Evolutionary conservation across 1,140 invertebrate species (phyloP), one percentile per base, ranked within the genome.

Genomic region (Anagrus nilaparvatae): DNA sequence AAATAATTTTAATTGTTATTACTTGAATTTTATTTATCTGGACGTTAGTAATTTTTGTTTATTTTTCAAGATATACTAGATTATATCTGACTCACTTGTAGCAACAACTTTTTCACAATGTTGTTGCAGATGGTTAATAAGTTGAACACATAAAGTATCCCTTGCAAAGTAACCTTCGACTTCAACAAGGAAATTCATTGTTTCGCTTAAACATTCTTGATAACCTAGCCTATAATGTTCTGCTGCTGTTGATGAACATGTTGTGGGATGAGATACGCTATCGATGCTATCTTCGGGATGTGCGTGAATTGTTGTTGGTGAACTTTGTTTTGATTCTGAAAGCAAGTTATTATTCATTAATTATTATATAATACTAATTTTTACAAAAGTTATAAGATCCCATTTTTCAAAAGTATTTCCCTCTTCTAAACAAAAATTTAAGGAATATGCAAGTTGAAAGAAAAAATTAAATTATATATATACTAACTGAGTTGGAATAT

Each of bases 151-250:
- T 6, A 93, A 65, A 1, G 81, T 75, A 54, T 94, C 88, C 2
- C 77, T 75, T 0, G 84, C 77, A 36, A 78, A 80, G 51, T 80
- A 77, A 2, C 83, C 86, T 56, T 91, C 85, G 1, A 80, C 76
- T 51, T 95, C 89, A 2, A 90, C 83, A 13, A 96, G 76, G 61
- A 88, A 96, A 49, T 88, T 76, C 65, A 94, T 81, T 0, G 82
- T 79, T 59, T 97, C 91, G 28, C 82, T 83, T 47, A 92, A 74
- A 50, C 90, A 94, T 60, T 94, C 90, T 60, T 89, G 83, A 66
- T 83, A 96, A 3, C 91, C 89, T 3, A 67, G 68, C 32, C 77
- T 75, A 53, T 84, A 90, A 37, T 80, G 74, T 29, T 81, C 76
- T 9, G 72, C 63, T 5, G 67, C 63, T 10, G 51, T 56, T 2